Evolutionary conservation across 2,113 vertebrate species (phyloP), one percentile per base, ranked within the genome.

Genomic region (Corapipo altera): DNA sequence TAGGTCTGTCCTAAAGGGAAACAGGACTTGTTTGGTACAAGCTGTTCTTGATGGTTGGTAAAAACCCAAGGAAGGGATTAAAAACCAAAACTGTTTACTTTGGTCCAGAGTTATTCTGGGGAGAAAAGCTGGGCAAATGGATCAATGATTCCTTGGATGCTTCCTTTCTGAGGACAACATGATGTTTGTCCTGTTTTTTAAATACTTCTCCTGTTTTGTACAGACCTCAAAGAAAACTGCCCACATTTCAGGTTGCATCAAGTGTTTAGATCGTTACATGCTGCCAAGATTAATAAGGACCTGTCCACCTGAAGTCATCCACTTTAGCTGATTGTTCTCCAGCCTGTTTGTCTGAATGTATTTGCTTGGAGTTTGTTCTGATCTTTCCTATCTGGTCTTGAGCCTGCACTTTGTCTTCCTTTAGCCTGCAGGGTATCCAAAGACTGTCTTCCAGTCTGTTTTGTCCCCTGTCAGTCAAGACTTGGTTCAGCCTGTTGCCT

Each of bases 241-340:
- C 37, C 0, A 1, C 0, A 2, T 69, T 92, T 21, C 39, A 43
- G 28, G 32, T 32, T 37, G 5, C 14, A 13, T 52, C 15, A 35
- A 39, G 43, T 22, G 27, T 28, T 71, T 5, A 78, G 30, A n/a
- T 52, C 0, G 0, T 80, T 54, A 30, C 0, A 0, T 23, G 22
- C 59, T 70, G 19, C 3, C 3, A 2, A 32, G 18, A 39, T 65
- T 79, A 48, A 14, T 51, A 49, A 35, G 32, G 39, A 57, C n/a
- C 46, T 70, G 46, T 32, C 41, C 11, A 66, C 27, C 28, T 48
- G 49, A 86, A 61, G n/a, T 54, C 15, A 52, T 33, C 8, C 27
- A 19, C 44, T 84, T 65, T 10, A 64, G 28, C 33, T 67, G 44
- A 35, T 32, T 73, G 37, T 30, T 59, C n/a, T 87, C 61, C 33